Base-by-base conservation (phyloP, 1,140 invertebrate species). In the Megathymus violae region DNA sequence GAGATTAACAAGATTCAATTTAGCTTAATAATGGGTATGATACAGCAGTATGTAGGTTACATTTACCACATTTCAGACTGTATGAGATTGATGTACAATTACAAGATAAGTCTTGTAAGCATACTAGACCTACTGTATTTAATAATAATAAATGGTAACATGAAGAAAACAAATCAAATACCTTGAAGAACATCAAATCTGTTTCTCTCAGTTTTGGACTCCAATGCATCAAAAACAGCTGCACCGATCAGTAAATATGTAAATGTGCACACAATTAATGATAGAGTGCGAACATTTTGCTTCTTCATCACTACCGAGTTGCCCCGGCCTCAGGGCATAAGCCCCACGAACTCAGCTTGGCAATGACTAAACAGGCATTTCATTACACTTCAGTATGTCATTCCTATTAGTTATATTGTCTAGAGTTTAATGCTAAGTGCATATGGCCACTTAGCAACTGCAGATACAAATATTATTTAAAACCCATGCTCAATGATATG, bases 211-310 rank as follows among this genome's bases (percentile, higher is more conserved):
- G 97, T 97, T 74, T 97, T 96, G 19, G 97, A 98, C 92, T 99
- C 99, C 36, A 99, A 93, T 17, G 98, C 97, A 92, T 99, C 99
- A 93, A 99, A 99, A 58, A 99, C 97, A 15, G 99, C 98, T n/a
- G 99, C 99, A 60, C 99, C 99, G 27, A 99, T 95, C 15, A 99
- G 93, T 51, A 99, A 94, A 92, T 99, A 99, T 40, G 98, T 99
- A 92, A 99, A 99, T 69, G 99, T 99, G 92, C 97, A 99, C 83
- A 99, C 98, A 83, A 99, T 99, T 82, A 99, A 94, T 47, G 98
- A n/a, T n/a, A n/a, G n/a, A n/a, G n/a, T n/a, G n/a, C n/a, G n/a
- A n/a, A n/a, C n/a, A n/a, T n/a, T n/a, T n/a, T n/a, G n/a, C n/a
- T n/a, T n/a, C n/a, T n/a, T n/a, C n/a, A n/a, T n/a, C n/a, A 98